Percentiles rank a stretch among this genome's conserved stretches.
phyloP scores from a whole-genome alignment of 2,113 vertebrate genomes.

The Phrynosoma blainvillii region DNA sequence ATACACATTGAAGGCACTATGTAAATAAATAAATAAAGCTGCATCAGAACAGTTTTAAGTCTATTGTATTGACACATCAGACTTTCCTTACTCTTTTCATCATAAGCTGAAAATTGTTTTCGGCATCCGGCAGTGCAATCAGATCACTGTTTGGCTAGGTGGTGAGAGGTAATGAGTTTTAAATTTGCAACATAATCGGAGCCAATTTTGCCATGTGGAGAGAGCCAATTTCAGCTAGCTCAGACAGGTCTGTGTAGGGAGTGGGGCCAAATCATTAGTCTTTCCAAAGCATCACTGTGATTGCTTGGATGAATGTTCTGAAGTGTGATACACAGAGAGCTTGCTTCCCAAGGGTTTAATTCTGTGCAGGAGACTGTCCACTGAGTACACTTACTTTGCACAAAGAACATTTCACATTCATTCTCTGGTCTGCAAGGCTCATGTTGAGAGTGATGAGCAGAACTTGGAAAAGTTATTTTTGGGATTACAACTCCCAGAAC shows the following conservation, averaged over 20 bases:
- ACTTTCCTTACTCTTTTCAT: not conserved
- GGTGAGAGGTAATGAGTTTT: slow-evolving; percentile 4
- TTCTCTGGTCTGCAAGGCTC: too few species aligned
- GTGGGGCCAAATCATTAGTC: not conserved
- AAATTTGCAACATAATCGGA: not conserved
- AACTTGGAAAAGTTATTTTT: too few species aligned
- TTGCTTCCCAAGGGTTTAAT: not conserved
- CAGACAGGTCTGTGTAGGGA: not conserved
- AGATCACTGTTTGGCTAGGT: not conserved
- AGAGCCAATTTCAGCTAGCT: not conserved
- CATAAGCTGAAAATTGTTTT: not conserved
- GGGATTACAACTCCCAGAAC: too few species aligned
- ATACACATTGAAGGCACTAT: too few species aligned
- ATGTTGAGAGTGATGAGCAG: too few species aligned
- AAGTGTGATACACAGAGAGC: not conserved
- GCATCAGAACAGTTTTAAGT: too few species aligned
- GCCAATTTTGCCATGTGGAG: not conserved
- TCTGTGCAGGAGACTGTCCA: not conserved
- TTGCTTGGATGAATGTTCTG: not conserved
- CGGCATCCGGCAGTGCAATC: not conserved
- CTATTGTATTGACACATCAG: not conserved
- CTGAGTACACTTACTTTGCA: too few species aligned
- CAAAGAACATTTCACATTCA: too few species aligned
- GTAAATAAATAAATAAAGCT: too few species aligned
- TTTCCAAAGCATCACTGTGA: not conserved